Conservation (phyloP, 2,888 invertebrate genomes). For the Ochropleura plecta region DNA sequence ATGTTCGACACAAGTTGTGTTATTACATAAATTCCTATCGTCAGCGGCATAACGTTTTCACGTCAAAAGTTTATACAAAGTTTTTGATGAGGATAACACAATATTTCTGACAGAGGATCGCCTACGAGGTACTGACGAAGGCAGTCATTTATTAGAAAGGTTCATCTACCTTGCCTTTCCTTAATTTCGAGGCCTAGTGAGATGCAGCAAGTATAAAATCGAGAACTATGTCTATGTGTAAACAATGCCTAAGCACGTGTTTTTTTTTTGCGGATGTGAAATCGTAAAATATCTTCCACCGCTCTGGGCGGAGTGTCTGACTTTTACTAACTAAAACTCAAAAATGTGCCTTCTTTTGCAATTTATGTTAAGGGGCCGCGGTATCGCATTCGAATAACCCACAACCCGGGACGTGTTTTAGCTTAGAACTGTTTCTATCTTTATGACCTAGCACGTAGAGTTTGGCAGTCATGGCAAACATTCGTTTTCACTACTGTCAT, state of each 20-base stretch:
- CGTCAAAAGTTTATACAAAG: constrained; percentile 34
- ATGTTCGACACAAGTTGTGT: not conserved
- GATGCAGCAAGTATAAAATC: not conserved
- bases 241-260: not conserved
- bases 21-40: constrained; percentile 13
- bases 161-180: not conserved
- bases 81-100: constrained; percentile 45
- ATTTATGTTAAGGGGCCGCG: no score
- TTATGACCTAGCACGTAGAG: not conserved
- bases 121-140: constrained; percentile 6
- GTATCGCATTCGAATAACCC: no score
- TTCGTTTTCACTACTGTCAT: not conserved
- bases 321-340: no score
- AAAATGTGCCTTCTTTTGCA: no score
- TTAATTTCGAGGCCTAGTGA: not conserved
- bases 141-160: constrained; percentile 4
- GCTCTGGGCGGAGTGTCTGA: no score
- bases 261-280: not conserved
- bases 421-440: not conserved
- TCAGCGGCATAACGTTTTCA: not conserved
- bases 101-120: constrained; percentile 26
- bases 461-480: not conserved
- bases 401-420: not conserved
- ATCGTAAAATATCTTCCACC: no score
- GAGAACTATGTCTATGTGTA: not conserved